phyloP scores from a whole-genome alignment of 2,888 invertebrate species.

The Ectemnius continuus region DNA sequence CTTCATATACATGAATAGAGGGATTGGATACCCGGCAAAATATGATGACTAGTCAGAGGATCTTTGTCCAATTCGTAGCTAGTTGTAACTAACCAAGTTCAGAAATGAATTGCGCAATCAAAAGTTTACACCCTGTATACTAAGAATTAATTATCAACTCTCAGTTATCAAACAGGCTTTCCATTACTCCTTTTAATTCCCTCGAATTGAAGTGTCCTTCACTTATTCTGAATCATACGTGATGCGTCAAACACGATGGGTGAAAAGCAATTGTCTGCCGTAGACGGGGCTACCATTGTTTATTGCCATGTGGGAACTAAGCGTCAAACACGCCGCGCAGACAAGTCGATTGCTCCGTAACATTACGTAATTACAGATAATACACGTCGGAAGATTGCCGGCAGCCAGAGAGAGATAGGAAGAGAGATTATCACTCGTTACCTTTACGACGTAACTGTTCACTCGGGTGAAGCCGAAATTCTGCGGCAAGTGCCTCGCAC shows the following conservation, averaged over 20 bases:
- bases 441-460: constrained; percentile 89
- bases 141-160: too few species aligned
- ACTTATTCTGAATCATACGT: too few species aligned
- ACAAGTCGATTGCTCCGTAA: constrained; percentile 21
- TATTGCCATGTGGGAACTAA: neutral
- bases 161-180: neutral
- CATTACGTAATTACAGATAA: constrained; percentile 49
- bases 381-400: constrained; percentile 24
- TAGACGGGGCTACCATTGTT: neutral
- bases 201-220: neutral
- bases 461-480: constrained; percentile 87
- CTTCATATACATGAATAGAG: too few species aligned
- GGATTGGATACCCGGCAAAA: too few species aligned
- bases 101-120: too few species aligned
- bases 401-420: neutral
- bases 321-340: constrained; percentile 3
- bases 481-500: constrained; percentile 88
- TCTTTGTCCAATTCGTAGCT: too few species aligned
- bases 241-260: too few species aligned
- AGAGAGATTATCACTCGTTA: constrained; percentile 72
- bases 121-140: too few species aligned
- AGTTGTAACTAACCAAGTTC: too few species aligned
- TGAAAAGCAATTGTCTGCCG: too few species aligned
- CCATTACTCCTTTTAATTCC: neutral
- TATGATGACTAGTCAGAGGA: too few species aligned